Percentiles rank a stretch among this genome's conserved stretches.
Conservation (phyloP, 2,888 invertebrate genomes). For the Oligia latruncula region DNA sequence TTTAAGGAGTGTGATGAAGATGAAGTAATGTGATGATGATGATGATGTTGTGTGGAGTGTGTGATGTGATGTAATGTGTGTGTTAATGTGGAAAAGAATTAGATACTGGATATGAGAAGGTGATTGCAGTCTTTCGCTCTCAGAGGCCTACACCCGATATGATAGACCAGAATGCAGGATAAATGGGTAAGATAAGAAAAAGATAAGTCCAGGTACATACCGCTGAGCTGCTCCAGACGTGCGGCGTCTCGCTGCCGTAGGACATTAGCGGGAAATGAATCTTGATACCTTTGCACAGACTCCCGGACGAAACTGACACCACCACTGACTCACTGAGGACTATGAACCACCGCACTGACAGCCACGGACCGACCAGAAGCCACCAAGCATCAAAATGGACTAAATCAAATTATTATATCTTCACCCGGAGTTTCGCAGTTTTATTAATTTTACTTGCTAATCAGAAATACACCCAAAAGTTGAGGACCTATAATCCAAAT, state of each 20-base stretch:
- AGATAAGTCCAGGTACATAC: conserved; percentile 70
- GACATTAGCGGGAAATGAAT: conserved; percentile 91
- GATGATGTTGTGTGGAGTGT: too few relatives aligned
- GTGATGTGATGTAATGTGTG: too few relatives aligned
- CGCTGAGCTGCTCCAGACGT: conserved; percentile 89
- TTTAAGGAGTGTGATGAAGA: too few relatives aligned
- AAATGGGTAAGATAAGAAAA: neutral
- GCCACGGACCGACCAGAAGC: conserved; percentile 61
- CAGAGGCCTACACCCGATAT: neutral
- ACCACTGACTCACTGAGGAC: conserved; percentile 46
- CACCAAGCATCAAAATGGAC: conserved; percentile 73
- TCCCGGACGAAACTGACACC: conserved; percentile 70
- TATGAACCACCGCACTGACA: conserved; percentile 12
- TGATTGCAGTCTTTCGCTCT: too few relatives aligned
- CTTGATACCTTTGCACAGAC: conserved; percentile 83
- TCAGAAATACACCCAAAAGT: conserved; percentile 63
- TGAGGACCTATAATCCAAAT: conserved; percentile 36
- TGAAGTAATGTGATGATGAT: too few relatives aligned
- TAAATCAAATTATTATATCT: conserved; percentile 84
- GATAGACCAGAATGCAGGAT: neutral
- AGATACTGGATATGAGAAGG: too few relatives aligned
- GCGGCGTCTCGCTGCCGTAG: conserved; percentile 89
- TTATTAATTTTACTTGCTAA: conserved; percentile 77
- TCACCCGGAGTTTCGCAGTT: conserved; percentile 70
- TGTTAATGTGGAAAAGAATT: too few relatives aligned